Conservation (phyloP, 1,140 invertebrate genomes). For the Drosophila pandora region DNA sequence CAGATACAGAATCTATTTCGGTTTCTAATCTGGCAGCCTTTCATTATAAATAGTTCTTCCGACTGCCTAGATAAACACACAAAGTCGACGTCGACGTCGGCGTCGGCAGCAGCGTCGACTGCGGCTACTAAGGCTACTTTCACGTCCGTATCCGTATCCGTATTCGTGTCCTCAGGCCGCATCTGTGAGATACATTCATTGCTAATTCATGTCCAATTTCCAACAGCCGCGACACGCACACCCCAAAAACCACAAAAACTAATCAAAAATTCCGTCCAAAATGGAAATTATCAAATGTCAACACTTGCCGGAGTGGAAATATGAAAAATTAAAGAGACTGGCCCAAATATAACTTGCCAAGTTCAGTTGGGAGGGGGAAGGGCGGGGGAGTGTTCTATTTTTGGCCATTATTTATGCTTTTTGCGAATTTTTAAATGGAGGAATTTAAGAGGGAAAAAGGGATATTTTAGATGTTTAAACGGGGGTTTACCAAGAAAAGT, state of each 20-base stretch:
- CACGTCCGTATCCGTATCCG: slow-evolving; percentile 1
- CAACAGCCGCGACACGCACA: slow-evolving; percentile 31
- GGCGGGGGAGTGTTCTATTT: not conserved
- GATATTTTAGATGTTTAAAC: too few species aligned
- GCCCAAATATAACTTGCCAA: not conserved
- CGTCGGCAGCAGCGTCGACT: not conserved
- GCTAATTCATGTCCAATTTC: slow-evolving; percentile 49
- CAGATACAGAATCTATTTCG: slow-evolving; percentile 66
- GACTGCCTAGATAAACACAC: slow-evolving; percentile 71
- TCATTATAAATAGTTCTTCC: slow-evolving; percentile 72
- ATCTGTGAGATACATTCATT: slow-evolving; percentile 19
- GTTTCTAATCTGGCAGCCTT: slow-evolving; percentile 72
- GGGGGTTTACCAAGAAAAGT: too few species aligned
- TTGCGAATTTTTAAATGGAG: not conserved
- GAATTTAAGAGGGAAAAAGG: not conserved
- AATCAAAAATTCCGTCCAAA: slow-evolving; percentile 40
- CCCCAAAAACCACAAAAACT: slow-evolving; percentile 24
- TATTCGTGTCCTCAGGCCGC: not conserved
- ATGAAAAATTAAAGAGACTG: slow-evolving; percentile 1
- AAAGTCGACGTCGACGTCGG: slow-evolving; percentile 1
- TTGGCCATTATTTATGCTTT: not conserved
- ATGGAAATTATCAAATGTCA: slow-evolving; percentile 52
- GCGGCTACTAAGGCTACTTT: not conserved
- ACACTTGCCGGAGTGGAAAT: slow-evolving; percentile 11
- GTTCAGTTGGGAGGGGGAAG: slow-evolving; percentile 1